Conservation (phyloP, 2,113 vertebrate genomes). For the Callipepla squamata region DNA sequence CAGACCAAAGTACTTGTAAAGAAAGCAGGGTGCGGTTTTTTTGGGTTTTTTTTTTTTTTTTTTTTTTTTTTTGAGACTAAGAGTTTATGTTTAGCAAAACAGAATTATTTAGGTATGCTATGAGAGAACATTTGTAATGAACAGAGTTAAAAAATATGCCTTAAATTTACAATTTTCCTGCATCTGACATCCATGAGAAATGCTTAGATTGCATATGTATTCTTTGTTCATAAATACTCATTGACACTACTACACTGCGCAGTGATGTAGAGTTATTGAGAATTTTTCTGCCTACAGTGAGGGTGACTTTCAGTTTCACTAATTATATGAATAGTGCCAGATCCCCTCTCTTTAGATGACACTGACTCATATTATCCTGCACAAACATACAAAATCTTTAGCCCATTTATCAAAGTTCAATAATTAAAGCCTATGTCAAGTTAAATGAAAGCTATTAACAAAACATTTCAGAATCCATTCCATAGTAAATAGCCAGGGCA, state of each 20-base stretch:
- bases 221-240: background rate
- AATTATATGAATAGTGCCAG: background rate
- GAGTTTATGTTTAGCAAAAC: slow-evolving; percentile 31
- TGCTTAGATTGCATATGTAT: background rate
- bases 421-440: background rate
- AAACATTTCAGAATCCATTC: background rate
- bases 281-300: background rate
- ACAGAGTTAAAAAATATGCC: background rate
- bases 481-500: background rate
- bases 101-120: background rate
- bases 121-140: background rate
- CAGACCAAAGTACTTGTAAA: slow-evolving; percentile 34
- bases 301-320: background rate
- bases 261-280: background rate
- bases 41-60: background rate
- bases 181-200: background rate
- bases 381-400: background rate
- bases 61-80: background rate
- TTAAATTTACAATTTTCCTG: background rate
- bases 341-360: background rate
- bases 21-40: background rate
- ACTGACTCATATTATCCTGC: background rate
- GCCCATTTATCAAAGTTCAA: background rate
- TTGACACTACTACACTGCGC: background rate
- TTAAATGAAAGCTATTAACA: background rate